phyloP scores from a whole-genome alignment of 2,888 invertebrate genomes.

The Scaptomyza reducta region DNA sequence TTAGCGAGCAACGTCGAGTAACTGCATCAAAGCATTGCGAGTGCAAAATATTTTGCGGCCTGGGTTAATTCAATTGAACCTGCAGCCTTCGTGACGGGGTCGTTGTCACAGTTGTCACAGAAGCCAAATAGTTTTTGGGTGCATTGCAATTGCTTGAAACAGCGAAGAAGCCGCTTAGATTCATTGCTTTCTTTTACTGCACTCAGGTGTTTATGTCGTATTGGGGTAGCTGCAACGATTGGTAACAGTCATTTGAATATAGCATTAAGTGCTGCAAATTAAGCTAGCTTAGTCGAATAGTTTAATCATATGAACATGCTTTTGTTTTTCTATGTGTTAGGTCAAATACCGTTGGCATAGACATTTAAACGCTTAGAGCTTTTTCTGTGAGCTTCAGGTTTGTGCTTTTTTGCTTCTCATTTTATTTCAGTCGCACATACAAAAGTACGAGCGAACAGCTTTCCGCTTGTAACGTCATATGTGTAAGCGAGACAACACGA shows the following conservation, averaged over 20 bases:
- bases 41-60: conserved; percentile 50
- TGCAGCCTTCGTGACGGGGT: background rate
- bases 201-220: no score
- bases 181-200: background rate
- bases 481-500: conserved; percentile 14
- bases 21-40: conserved; percentile 53
- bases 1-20: conserved; percentile 3
- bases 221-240: no score
- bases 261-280: no score
- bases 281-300: background rate
- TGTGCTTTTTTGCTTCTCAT: background rate
- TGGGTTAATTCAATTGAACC: conserved; percentile 58
- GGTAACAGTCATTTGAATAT: no score
- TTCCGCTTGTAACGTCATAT: no score
- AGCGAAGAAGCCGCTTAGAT: conserved; percentile 11
- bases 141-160: conserved; percentile 10
- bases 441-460: no score
- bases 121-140: conserved; percentile 21
- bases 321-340: background rate
- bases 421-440: conserved; percentile 1
- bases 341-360: background rate
- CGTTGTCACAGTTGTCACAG: conserved; percentile 3
- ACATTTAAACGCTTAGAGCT: conserved; percentile 5
- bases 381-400: background rate
- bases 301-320: background rate